Evolutionary conservation across 2,888 invertebrate species (phyloP), one percentile per base, ranked within the genome.

Genomic region (Pseudoips prasinana): DNA sequence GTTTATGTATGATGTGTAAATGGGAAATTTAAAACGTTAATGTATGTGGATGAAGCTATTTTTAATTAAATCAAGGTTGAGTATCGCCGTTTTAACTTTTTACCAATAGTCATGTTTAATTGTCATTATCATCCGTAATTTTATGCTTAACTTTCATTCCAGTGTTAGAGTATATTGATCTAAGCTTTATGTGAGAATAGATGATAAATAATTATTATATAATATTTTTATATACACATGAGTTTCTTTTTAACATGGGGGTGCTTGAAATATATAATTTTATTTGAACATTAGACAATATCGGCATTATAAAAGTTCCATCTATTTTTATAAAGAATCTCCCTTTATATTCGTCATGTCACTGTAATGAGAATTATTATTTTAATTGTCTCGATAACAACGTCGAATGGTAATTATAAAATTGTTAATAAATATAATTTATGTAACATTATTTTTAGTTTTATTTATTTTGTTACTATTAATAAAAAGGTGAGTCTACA

Each of bases 381-480:
- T 64, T 70, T 63, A 58, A 67, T 58, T 64, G 64, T 75, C 58
- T 75, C 72, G 66, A 76, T 66, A 60, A 39, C 65, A 64, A 60
- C 67, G 69, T 75, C 72, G 73, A 74, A 73, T 73, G 66, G 50
- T 57, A 73, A 77, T 73, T 77, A 77, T 79, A 72, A 71, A 77
- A 82, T 80, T 84, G 83, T 86, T 85, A 83, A 84, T 86, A 86
- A 86, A 86, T 84, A 86, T 57, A 57, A 57, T 86, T 84, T 84
- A 83, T 84, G 69, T 84, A 84, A 79, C 70, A 78, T 76, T 74
- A 57, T 62, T 61, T 56, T 78, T 74, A 69, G 78, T 82, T 81
- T 74, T 68, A 77, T 84, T 82, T 64, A 59, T 51, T 59, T 57
- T 65, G 60, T 14, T 39, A 55, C 54, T 51, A 50, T 44, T 46